These are phyloP conservation scores for Lateolabrax maculatus DNA, from an alignment of 2,797 vertebrate species.

Conservation along the genomic window DNA sequence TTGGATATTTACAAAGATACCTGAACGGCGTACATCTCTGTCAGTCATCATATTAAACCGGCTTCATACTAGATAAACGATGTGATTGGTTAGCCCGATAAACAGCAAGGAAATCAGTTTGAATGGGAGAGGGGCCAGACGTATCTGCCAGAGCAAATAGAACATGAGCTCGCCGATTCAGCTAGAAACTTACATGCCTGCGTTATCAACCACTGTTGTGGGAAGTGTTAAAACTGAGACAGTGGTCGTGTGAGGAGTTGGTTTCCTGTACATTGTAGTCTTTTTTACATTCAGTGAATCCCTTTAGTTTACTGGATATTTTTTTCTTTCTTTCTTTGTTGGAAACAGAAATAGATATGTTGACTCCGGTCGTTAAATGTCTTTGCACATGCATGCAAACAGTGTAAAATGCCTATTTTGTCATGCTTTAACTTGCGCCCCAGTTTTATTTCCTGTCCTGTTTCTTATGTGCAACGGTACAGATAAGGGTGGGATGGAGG, in stretches of 20 bases:
- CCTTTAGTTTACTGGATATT: not conserved
- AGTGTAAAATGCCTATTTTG: constrained; percentile 4
- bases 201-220: not conserved
- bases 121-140: no score
- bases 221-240: not conserved
- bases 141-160: no score
- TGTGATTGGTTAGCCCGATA: no score
- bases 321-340: no score
- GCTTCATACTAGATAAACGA: no score
- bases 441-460: constrained; percentile 33
- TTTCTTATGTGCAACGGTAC: not conserved
- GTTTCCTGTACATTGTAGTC: not conserved
- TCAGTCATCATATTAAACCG: no score
- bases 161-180: no score
- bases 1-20: no score
- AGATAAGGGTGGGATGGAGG: not conserved
- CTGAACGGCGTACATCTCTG: no score
- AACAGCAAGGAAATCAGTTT: no score
- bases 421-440: not conserved
- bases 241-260: not conserved
- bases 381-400: not conserved
- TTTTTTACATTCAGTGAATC: not conserved
- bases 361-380: not conserved
- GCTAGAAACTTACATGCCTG: no score
- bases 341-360: not conserved